Evolutionary conservation across 2,113 vertebrate genomes (phyloP).

Genomic region (Syrmaticus mikado): DNA sequence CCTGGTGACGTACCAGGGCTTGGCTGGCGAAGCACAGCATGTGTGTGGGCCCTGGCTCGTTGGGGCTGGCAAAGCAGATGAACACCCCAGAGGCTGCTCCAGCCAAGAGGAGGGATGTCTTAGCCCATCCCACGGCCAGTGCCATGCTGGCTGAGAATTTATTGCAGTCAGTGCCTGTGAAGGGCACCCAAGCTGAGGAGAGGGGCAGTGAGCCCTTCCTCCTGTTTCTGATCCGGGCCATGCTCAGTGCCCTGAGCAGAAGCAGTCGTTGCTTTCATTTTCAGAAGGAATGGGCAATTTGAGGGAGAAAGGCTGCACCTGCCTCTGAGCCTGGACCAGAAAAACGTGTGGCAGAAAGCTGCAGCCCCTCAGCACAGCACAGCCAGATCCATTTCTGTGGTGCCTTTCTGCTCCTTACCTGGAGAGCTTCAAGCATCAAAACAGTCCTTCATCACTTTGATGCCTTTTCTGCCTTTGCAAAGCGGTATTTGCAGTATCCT

Average conservation of each 20-base stretch:
- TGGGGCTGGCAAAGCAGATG: accelerated
- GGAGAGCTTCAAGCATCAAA: background rate
- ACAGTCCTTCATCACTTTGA: background rate
- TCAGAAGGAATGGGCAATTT: accelerated
- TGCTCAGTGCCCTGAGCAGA: background rate
- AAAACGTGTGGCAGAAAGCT: accelerated
- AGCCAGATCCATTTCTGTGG: accelerated
- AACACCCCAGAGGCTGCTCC: background rate
- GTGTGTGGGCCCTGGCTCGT: background rate
- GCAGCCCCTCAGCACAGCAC: background rate
- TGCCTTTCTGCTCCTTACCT: background rate
- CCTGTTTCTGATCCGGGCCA: background rate
- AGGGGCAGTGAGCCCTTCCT: background rate
- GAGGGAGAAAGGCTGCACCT: background rate
- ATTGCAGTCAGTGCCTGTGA: background rate
- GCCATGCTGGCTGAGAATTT: background rate
- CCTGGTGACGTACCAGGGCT: background rate
- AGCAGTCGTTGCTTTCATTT: accelerated
- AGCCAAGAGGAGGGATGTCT: background rate
- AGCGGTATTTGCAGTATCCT: background rate
- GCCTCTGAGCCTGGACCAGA: background rate
- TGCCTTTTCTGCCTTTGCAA: background rate
- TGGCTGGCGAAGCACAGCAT: background rate
- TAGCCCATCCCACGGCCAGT: accelerated
- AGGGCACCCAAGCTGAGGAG: background rate